Conservation (phyloP, 2,797 vertebrate species). For the Gallinago stenura region DNA sequence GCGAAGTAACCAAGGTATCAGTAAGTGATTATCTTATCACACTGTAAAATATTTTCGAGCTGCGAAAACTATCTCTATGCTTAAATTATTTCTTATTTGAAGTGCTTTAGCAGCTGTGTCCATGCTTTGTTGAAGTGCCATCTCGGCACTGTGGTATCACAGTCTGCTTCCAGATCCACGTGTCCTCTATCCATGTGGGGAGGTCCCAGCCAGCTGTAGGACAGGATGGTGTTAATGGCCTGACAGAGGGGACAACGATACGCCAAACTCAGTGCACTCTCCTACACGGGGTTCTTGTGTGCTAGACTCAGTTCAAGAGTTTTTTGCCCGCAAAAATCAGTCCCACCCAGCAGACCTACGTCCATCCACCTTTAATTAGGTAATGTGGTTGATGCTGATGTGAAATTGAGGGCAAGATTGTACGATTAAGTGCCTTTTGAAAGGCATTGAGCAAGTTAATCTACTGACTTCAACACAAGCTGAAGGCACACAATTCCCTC, state of each 20-base stretch:
- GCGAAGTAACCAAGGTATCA: not conserved
- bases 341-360: not conserved
- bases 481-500: constrained; percentile 11
- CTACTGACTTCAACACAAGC: not conserved
- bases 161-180: not conserved
- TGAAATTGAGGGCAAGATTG: not conserved
- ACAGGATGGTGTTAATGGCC: not conserved
- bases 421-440: not conserved
- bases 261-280: no score
- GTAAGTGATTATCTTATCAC: not conserved
- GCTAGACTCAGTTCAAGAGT: not conserved
- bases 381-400: not conserved
- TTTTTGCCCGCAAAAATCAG: not conserved
- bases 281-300: not conserved
- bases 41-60: not conserved
- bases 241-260: not conserved
- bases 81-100: not conserved
- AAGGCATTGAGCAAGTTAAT: not conserved
- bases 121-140: not conserved
- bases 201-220: not conserved
- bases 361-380: not conserved
- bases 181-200: not conserved
- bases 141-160: not conserved
- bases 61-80: not conserved
- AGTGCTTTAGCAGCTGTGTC: not conserved